These are phyloP conservation scores for Manduca sexta DNA, from an alignment of 1,140 invertebrate species.

Conservation along the genomic window DNA sequence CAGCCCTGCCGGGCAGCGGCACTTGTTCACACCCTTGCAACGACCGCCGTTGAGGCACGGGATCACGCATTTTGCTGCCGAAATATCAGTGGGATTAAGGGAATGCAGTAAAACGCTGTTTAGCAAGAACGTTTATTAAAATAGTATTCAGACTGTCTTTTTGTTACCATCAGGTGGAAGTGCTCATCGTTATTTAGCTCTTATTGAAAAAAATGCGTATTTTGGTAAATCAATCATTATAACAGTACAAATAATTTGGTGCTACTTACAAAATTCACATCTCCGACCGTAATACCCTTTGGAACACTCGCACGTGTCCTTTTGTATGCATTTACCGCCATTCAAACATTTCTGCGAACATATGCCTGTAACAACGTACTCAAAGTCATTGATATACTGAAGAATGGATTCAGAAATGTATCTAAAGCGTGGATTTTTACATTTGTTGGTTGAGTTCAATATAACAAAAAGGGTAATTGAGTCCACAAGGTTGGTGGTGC, in stretches of 20 bases:
- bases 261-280: slow-evolving; percentile 93
- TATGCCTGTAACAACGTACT: slow-evolving; percentile 81
- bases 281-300: slow-evolving; percentile 91
- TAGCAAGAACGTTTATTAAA: no score
- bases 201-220: no score
- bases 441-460: no score
- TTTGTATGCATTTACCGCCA: slow-evolving; percentile 95
- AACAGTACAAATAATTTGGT: not conserved
- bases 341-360: slow-evolving; percentile 93
- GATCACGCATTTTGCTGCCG: slow-evolving; percentile 88
- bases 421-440: no score
- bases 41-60: slow-evolving; percentile 90
- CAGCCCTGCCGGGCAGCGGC: slow-evolving; percentile 84
- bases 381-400: not conserved
- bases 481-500: no score
- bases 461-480: no score
- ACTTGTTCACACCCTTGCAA: slow-evolving; percentile 89
- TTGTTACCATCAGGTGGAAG: no score
- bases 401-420: no score
- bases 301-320: slow-evolving; percentile 91
- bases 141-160: no score
- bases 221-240: not conserved
- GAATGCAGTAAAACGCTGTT: no score
- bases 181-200: no score
- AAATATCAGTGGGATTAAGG: no score